A percentile compares a stretch with the other conserved stretches of the same genome.
These are phyloP conservation scores for Chaetophractus vellerosus DNA, from an alignment of 2,797 vertebrate genomes.

Conservation along the genomic window DNA sequence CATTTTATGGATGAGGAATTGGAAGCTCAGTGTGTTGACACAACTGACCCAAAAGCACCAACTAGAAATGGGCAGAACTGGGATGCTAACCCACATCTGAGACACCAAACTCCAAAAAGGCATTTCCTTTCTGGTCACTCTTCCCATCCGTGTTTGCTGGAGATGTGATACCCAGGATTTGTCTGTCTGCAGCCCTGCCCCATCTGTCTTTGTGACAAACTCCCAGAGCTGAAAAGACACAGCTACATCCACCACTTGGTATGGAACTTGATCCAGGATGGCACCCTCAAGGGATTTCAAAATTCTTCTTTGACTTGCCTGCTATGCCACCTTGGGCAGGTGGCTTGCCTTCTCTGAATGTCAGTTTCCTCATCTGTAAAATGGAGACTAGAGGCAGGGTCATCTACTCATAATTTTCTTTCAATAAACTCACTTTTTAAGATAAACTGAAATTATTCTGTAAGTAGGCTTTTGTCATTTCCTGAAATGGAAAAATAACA, in stretches of 20 bases:
- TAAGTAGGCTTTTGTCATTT: conserved; percentile 1
- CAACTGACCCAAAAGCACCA: neutral
- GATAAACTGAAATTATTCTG: neutral
- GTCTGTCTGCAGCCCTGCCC: conserved; percentile 11
- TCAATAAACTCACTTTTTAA: neutral
- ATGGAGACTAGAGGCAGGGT: neutral
- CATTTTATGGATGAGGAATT: neutral
- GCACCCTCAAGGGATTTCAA: neutral
- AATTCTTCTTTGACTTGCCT: neutral
- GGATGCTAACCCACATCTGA: neutral
- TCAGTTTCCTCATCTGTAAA: neutral
- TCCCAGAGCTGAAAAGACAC: conserved; percentile 16
- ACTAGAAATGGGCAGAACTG: neutral
- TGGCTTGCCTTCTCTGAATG: neutral
- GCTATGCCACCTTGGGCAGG: conserved; percentile 12
- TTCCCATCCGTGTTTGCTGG: neutral
- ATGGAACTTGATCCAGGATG: conserved; percentile 25
- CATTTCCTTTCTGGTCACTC: neutral
- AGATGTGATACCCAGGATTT: neutral
- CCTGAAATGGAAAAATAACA: neutral
- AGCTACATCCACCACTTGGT: conserved; percentile 41
- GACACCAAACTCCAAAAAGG: neutral
- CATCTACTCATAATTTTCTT: neutral
- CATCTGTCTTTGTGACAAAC: conserved; percentile 66
- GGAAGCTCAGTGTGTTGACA: neutral